Percentiles rank a stretch among this genome's conserved stretches.
Conservation (phyloP, 2,113 vertebrate genomes). For the Cyphomyrus plagiostoma region DNA sequence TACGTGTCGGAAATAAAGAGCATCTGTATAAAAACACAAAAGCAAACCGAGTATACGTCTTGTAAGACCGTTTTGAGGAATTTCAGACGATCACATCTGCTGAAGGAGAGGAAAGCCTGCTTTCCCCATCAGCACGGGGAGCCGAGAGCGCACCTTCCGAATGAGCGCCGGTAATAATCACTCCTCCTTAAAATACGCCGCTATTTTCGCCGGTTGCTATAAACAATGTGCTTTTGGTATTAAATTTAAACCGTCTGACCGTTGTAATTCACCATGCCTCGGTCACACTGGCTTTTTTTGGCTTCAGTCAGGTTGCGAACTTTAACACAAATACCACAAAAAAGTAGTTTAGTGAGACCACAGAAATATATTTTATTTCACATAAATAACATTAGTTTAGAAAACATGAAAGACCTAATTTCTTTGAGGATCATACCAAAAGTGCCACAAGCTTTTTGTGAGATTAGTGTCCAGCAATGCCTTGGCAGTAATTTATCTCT, state of each 20-base stretch:
- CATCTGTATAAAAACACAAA: neutral
- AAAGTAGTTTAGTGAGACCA: neutral
- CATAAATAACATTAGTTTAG: neutral
- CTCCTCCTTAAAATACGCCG: neutral
- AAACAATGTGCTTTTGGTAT: constrained; percentile 4
- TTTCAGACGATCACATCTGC: constrained; percentile 23
- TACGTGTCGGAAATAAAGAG: neutral
- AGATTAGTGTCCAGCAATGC: neutral
- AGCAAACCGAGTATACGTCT: neutral
- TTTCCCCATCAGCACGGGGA: constrained; percentile 41
- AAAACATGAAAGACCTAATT: constrained; percentile 3
- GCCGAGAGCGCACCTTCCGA: constrained; percentile 28
- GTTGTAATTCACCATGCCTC: neutral
- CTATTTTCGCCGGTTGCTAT: constrained; percentile 11
- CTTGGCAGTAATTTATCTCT: constrained; percentile 1
- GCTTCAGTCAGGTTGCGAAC: neutral
- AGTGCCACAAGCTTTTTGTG: neutral
- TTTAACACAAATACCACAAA: neutral
- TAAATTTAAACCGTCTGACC: neutral
- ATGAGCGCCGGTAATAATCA: neutral
- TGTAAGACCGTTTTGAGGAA: neutral
- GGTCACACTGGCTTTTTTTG: neutral
- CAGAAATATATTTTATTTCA: constrained; percentile 6
- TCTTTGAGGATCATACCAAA: neutral
- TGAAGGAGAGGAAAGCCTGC: constrained; percentile 37